phyloP scores from a whole-genome alignment of 2,797 vertebrate genomes.

The Falco columbarius region DNA sequence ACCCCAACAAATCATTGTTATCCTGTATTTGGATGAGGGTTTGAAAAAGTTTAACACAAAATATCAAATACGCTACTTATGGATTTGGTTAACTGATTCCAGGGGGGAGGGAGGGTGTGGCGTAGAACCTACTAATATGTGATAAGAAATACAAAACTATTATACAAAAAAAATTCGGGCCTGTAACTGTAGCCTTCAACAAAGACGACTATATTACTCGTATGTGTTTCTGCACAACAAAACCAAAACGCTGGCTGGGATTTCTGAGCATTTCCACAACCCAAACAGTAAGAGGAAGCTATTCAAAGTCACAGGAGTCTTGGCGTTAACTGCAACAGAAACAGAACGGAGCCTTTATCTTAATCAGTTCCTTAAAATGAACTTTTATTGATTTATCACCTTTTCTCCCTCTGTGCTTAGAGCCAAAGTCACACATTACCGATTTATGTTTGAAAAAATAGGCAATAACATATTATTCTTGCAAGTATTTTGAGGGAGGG shows the following conservation, averaged over 20 bases:
- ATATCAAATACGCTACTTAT: background rate
- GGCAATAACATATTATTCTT: background rate
- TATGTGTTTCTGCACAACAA: background rate
- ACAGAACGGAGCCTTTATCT: background rate
- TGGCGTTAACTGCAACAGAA: background rate
- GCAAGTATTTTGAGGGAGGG: background rate
- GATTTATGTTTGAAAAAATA: background rate
- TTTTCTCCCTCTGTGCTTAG: background rate
- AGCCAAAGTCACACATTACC: background rate
- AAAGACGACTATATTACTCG: background rate
- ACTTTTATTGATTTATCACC: background rate
- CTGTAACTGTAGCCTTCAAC: background rate
- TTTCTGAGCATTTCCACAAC: background rate
- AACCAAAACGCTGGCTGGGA: background rate
- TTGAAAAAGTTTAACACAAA: background rate
- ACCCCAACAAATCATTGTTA: background rate
- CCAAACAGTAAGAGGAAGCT: background rate
- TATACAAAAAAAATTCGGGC: background rate
- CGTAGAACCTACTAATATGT: background rate
- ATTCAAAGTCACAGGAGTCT: background rate
- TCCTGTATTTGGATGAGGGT: background rate
- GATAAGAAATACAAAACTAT: background rate
- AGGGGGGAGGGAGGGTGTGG: fast-evolving
- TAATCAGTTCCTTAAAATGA: background rate
- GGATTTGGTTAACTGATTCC: background rate